These are phyloP conservation scores for Palythoa grandis DNA, from an alignment of 92 coral and sea anemone genomes.

Conservation along the genomic window DNA sequence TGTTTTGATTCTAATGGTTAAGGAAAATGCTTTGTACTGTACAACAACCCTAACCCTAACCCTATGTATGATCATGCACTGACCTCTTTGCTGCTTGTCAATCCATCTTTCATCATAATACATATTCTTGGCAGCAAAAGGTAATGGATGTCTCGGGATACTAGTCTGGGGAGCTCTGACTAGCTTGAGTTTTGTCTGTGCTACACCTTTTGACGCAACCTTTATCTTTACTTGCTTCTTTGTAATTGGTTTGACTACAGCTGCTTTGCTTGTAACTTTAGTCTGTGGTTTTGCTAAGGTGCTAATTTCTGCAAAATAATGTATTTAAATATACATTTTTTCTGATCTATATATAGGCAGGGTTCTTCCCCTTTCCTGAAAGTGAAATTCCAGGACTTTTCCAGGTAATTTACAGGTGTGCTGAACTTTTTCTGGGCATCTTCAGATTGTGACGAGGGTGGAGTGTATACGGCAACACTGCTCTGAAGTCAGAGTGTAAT, in stretches of 20 bases:
- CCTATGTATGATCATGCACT: neutral
- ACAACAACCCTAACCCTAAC: no score
- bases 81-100: slow-evolving; percentile 95
- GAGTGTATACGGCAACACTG: no score
- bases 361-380: no score
- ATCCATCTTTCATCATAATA: slow-evolving; percentile 99
- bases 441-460: no score
- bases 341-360: no score
- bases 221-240: slow-evolving; percentile 72
- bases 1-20: no score
- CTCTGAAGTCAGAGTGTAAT: no score
- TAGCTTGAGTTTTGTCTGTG: slow-evolving; percentile 83
- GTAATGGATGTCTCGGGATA: slow-evolving; percentile 96
- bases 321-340: no score
- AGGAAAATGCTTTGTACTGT: no score
- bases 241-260: slow-evolving; percentile 46
- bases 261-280: slow-evolving; percentile 13
- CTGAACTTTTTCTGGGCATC: no score
- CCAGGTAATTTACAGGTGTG: no score
- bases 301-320: neutral
- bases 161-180: slow-evolving; percentile 78
- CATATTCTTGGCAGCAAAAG: slow-evolving; percentile 98
- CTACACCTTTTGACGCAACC: slow-evolving; percentile 90
- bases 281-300: neutral
- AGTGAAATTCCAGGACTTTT: no score